Percentiles rank a stretch among this genome's conserved stretches.
phyloP scores from a whole-genome alignment of 2,113 vertebrate genomes.

The Lophotis ruficrista region DNA sequence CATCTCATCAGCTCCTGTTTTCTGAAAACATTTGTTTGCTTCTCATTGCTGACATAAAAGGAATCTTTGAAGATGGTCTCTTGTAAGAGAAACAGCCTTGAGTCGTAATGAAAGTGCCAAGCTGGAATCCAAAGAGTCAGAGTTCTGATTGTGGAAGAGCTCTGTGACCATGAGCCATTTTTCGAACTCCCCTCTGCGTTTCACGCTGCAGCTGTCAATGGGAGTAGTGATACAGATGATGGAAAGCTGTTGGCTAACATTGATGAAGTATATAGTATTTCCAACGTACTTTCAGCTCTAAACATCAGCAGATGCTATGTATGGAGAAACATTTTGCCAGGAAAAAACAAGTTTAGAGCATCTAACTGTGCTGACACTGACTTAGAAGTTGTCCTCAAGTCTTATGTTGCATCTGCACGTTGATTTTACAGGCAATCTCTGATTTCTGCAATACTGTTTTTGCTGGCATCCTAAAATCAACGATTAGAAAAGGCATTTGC shows the following conservation, averaged over 20 bases:
- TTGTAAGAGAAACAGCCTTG: neutral
- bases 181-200: neutral
- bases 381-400: neutral
- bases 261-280: neutral
- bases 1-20: slow-evolving; percentile 41
- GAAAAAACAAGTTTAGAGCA: neutral
- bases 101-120: neutral
- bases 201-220: neutral
- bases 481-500: neutral
- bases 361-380: neutral
- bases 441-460: neutral
- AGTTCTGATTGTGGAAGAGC: neutral
- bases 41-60: neutral
- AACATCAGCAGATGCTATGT: neutral
- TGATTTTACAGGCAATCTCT: neutral
- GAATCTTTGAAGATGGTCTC: slow-evolving; percentile 15
- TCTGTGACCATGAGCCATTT: neutral
- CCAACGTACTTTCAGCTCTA: neutral
- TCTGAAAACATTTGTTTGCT: slow-evolving; percentile 3
- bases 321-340: neutral
- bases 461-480: neutral
- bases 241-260: neutral
- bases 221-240: neutral
- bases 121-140: neutral
- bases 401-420: neutral